Evolutionary conservation across 2,888 invertebrate species (phyloP).

Genomic region (Odontomyia ornata): DNA sequence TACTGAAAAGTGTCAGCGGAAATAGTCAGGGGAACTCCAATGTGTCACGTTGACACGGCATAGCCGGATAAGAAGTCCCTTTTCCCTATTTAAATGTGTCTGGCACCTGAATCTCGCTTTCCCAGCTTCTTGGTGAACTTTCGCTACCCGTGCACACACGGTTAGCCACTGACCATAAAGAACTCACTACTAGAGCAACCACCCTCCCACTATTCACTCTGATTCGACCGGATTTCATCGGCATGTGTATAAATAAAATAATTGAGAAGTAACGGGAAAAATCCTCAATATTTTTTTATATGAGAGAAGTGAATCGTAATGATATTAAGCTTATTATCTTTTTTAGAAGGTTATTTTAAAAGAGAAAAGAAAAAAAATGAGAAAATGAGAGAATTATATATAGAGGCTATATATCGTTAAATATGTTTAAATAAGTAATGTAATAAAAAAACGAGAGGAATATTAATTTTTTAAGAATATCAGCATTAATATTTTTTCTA

Average conservation of each 20-base stretch:
- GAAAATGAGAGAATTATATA: slow-evolving; percentile 48
- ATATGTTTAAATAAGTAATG: slow-evolving; percentile 46
- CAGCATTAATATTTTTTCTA: slow-evolving; percentile 43
- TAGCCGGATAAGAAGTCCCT: too few relatives aligned
- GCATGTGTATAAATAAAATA: slow-evolving; percentile 32
- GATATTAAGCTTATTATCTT: slow-evolving; percentile 52
- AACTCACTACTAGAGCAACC: too few relatives aligned
- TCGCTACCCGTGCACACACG: too few relatives aligned
- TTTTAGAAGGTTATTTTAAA: slow-evolving; percentile 45
- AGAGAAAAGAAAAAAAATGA: slow-evolving; percentile 23
- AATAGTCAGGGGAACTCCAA: too few relatives aligned
- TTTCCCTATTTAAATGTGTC: too few relatives aligned
- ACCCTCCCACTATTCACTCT: too few relatives aligned
- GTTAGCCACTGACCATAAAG: too few relatives aligned
- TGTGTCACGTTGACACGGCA: too few relatives aligned
- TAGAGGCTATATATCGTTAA: slow-evolving; percentile 53
- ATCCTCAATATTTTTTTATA: slow-evolving; percentile 43
- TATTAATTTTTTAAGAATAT: slow-evolving; percentile 43
- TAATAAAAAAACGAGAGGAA: slow-evolving; percentile 36
- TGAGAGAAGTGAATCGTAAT: slow-evolving; percentile 46
- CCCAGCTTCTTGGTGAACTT: too few relatives aligned
- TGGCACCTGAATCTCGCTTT: too few relatives aligned
- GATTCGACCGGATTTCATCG: neutral
- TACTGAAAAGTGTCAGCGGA: neutral
- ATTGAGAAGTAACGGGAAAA: slow-evolving; percentile 21